Base-by-base conservation (phyloP, 2,797 vertebrate genomes). In the Cetoscarus ocellatus region DNA sequence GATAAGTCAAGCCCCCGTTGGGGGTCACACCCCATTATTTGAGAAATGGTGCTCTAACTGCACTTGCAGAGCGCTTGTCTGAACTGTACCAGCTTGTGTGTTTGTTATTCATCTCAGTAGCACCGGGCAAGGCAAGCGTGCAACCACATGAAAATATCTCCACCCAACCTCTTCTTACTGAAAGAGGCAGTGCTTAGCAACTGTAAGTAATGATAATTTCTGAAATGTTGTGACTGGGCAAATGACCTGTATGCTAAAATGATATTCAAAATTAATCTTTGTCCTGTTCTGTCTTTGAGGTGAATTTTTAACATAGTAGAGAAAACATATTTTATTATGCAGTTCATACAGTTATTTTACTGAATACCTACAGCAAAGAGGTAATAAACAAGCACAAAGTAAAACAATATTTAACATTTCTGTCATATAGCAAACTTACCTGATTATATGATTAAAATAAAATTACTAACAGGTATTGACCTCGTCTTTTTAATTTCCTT, bases 71-170 rank as follows among this genome's bases (percentile, higher is more conserved):
- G 15, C 2, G 17, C 17, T 9, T 45, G 14, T 12, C 13, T 39
- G 27, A 18, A 40, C 8, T 42, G 0, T 49, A 11, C 39, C 36
- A 17, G 44, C 44, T 42, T 42, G 12, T 7, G 8, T 63, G 10
- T 54, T 42, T 11, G 6, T 13, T 45, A 54, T n/a, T n/a, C n/a
- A 69, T n/a, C n/a, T 18, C 27, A 15, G 27, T 18, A 15, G 27
- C 15, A 38, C 1, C n/a, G 13, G 52, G 14, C 0, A 36, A 48
- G 4, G 6, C n/a, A 44, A 47, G 66, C 38, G 1, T 71, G 67
- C 61, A 70, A 67, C 57, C 61, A 48, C 64, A 67, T 67, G 58
- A 11, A 56, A 70, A 76, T 67, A 59, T 67, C 68, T 40, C 19
- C 5, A 36, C 27, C 18, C 19, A 14, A 7, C 40, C 44, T 13